Percentiles rank a stretch among this genome's conserved stretches.
These are phyloP conservation scores for Oscheius sp. DNA, from an alignment of 2,888 invertebrate species.

Conservation along the genomic window DNA sequence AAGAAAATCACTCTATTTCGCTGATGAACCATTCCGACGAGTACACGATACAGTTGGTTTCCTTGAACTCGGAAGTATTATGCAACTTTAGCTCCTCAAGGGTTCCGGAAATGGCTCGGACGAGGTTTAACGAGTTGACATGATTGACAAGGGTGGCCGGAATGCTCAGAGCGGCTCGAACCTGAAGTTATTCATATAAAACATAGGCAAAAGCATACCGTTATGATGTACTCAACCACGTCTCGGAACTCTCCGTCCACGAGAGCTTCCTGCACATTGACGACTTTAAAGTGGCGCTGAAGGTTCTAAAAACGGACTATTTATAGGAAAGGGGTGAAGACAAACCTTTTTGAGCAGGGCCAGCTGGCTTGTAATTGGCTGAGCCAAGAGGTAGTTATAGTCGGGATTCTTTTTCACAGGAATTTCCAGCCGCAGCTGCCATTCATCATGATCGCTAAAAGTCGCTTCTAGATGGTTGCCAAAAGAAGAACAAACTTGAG, in stretches of 20 bases:
- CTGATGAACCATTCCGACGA: constrained; percentile 6
- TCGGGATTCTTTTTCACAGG: constrained; percentile 7
- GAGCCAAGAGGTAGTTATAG: background rate
- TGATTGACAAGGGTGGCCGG: background rate
- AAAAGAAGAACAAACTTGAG: background rate
- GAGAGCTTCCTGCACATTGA: too few species aligned
- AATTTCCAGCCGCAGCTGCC: constrained; percentile 24
- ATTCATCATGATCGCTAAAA: background rate
- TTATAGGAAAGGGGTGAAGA: background rate
- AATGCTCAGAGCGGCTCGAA: background rate
- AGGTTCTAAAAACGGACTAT: background rate
- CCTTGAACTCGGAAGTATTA: too few species aligned
- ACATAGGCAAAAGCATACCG: background rate
- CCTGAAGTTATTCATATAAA: too few species aligned
- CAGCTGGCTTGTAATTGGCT: background rate
- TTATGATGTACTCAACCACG: constrained; percentile 7
- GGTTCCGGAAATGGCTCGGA: too few species aligned
- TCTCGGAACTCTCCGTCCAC: constrained; percentile 19
- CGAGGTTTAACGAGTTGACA: too few species aligned
- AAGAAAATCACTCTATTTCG: constrained; percentile 4
- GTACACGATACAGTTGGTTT: background rate
- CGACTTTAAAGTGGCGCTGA: too few species aligned
- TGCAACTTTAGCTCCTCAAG: too few species aligned
- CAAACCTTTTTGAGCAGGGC: background rate
- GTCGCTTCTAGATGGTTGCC: background rate